Percentiles rank a stretch among this genome's conserved stretches.
Conservation (phyloP, 2,888 invertebrate genomes). For the Nephrotoma guestfalica region DNA sequence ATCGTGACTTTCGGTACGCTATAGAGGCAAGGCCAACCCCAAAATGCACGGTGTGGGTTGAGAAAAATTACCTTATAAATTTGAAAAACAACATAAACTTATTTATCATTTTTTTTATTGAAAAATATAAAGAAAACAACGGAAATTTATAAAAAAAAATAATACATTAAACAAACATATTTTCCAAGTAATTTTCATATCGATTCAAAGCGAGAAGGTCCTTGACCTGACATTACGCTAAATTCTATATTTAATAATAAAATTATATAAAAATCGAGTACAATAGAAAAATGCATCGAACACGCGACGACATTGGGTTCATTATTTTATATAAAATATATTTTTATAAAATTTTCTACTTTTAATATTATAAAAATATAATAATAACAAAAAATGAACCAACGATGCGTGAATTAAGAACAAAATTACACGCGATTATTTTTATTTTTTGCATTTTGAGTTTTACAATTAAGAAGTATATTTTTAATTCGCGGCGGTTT, state of each 20-base stretch:
- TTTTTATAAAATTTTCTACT: not conserved
- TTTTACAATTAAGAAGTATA: not conserved
- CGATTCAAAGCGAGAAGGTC: not conserved
- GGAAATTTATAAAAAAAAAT: not conserved
- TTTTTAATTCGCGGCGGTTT: not conserved
- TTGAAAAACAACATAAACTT: not conserved
- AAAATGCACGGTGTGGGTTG: too few species aligned
- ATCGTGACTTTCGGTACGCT: too few species aligned
- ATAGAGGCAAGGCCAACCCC: too few species aligned
- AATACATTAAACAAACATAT: not conserved
- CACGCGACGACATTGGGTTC: not conserved
- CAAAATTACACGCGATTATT: not conserved
- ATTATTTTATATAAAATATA: not conserved
- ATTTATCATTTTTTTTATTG: not conserved
- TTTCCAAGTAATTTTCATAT: not conserved
- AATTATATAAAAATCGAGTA: not conserved
- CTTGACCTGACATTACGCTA: not conserved
- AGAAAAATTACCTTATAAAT: not conserved
- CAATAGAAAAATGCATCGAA: not conserved
- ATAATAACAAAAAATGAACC: not conserved
- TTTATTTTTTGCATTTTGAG: not conserved
- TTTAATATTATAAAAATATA: not conserved
- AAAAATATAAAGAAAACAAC: not conserved
- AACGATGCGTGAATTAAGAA: not conserved
- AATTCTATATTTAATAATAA: not conserved